Percentiles rank a stretch among this genome's conserved stretches.
phyloP scores from a whole-genome alignment of 2,797 vertebrate species.

The Urosaurus nigricauda region DNA sequence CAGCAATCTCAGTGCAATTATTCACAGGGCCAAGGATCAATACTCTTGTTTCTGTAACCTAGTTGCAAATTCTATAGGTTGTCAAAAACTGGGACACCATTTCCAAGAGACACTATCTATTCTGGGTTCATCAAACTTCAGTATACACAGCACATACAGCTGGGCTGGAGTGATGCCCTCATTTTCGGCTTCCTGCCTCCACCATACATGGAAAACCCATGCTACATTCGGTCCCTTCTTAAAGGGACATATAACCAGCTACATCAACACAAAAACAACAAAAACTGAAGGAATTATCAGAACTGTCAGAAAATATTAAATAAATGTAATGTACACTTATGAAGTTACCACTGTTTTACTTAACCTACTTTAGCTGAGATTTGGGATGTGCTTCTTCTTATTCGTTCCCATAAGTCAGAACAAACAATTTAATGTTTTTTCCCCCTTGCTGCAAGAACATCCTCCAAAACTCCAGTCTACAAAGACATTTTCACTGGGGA shows the following conservation, averaged over 20 bases:
- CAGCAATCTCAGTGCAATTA: not conserved
- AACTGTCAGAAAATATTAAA: not conserved
- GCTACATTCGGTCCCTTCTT: not conserved
- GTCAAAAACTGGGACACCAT: not conserved
- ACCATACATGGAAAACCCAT: not conserved
- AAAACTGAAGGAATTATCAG: not conserved
- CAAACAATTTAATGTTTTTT: not conserved
- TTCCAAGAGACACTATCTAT: not conserved
- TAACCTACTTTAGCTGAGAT: too few species aligned
- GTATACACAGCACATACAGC: constrained; percentile 6
- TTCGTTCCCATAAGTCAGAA: too few species aligned
- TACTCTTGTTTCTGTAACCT: constrained; percentile 17
- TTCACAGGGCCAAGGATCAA: fast-evolving
- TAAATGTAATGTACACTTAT: too few species aligned
- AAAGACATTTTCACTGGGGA: too few species aligned
- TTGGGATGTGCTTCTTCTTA: too few species aligned
- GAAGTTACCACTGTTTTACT: too few species aligned
- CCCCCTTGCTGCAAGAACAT: too few species aligned
- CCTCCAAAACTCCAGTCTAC: too few species aligned
- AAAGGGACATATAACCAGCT: not conserved
- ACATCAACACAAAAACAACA: not conserved
- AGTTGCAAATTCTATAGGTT: not conserved
- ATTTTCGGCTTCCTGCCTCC: not conserved
- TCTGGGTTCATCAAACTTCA: constrained; percentile 22
- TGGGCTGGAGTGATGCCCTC: not conserved